Percentiles rank a stretch among this genome's conserved stretches.
phyloP scores from a whole-genome alignment of 1,140 invertebrate genomes.

The Adoxophyes honmai region DNA sequence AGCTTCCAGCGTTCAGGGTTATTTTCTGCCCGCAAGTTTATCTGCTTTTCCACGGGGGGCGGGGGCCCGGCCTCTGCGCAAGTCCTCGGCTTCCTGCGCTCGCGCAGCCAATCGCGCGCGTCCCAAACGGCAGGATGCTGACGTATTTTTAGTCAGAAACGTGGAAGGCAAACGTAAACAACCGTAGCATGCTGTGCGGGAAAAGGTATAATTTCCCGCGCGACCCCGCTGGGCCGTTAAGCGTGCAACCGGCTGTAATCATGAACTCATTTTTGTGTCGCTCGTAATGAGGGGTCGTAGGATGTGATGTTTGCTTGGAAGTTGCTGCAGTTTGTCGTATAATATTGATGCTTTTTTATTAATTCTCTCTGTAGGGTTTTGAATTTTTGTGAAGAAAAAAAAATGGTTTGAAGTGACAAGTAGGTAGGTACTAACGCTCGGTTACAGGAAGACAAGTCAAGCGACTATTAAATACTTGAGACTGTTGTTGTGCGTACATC shows the following conservation, averaged over 20 bases:
- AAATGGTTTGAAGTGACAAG: no score
- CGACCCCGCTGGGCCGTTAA: slow-evolving; percentile 11
- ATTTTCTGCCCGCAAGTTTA: slow-evolving; percentile 65
- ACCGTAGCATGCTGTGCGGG: slow-evolving; percentile 35
- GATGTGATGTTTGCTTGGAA: background rate
- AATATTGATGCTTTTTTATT: no score
- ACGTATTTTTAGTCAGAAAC: slow-evolving; percentile 72
- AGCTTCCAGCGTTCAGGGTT: slow-evolving; percentile 73
- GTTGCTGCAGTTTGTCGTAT: background rate
- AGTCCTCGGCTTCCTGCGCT: slow-evolving; percentile 56
- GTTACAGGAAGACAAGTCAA: no score
- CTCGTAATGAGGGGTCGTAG: background rate
- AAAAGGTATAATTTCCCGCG: slow-evolving; percentile 36
- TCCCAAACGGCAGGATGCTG: slow-evolving; percentile 73
- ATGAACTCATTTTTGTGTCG: background rate
- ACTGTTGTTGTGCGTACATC: no score
- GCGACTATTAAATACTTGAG: no score
- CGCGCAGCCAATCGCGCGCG: slow-evolving; percentile 61
- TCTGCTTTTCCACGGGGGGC: slow-evolving; percentile 45
- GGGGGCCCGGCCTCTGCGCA: slow-evolving; percentile 25
- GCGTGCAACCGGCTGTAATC: slow-evolving; percentile 12
- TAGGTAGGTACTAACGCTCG: no score
- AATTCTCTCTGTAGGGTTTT: no score
- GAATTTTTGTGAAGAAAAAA: no score
- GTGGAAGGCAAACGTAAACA: slow-evolving; percentile 73